Evolutionary conservation across 2,797 vertebrate species (phyloP).

Genomic region (Megalops cyprinoides): DNA sequence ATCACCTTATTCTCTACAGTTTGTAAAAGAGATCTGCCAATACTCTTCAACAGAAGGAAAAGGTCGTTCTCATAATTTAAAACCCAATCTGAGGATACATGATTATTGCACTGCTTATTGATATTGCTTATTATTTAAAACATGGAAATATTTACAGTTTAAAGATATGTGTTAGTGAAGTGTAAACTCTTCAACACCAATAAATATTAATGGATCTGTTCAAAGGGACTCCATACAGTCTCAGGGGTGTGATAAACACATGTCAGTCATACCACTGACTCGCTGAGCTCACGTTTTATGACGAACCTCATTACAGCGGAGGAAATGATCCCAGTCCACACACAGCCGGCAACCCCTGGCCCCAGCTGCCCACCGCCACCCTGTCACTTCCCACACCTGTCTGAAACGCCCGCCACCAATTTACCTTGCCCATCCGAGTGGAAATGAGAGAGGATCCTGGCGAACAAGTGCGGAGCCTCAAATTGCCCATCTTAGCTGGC

Average conservation of each 20-base stretch:
- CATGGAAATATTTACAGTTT: neutral
- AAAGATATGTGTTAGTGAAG: too few species aligned
- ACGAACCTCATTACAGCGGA: neutral
- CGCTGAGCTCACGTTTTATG: neutral
- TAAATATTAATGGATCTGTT: neutral
- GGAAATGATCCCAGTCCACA: neutral
- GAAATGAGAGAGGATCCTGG: slow-evolving; percentile 66
- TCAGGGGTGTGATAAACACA: neutral
- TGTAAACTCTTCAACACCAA: too few species aligned
- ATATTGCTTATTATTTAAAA: neutral
- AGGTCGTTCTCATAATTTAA: slow-evolving; percentile 41
- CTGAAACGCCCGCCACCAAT: slow-evolving; percentile 57
- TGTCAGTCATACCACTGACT: neutral
- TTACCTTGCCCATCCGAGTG: slow-evolving; percentile 62
- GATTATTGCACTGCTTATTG: slow-evolving; percentile 34
- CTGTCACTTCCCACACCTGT: slow-evolving; percentile 47
- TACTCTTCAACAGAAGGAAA: slow-evolving; percentile 49
- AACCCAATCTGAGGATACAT: slow-evolving; percentile 34
- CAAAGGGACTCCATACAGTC: neutral
- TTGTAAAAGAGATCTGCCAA: slow-evolving; percentile 66
- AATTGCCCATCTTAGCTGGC: slow-evolving; percentile 53
- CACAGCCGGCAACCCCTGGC: neutral
- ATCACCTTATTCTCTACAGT: slow-evolving; percentile 67
- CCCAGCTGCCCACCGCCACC: slow-evolving; percentile 26
- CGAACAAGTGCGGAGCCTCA: slow-evolving; percentile 56